phyloP scores from a whole-genome alignment of 2,797 vertebrate genomes.

The Acrossocheilus wenchowensis region DNA sequence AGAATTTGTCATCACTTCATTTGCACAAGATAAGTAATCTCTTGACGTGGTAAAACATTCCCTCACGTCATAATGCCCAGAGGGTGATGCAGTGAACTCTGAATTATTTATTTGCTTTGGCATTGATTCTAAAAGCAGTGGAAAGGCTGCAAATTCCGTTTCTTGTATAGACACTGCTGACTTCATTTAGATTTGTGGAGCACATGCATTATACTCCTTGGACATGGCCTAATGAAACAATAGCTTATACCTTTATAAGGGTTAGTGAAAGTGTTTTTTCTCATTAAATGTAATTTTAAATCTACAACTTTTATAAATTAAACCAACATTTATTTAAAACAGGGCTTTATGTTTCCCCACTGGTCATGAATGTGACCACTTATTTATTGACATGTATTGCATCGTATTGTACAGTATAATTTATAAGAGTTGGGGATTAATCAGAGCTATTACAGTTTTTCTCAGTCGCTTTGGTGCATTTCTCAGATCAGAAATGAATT shows the following conservation, averaged over 20 bases:
- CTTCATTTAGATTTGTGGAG: not conserved
- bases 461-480: too few relatives aligned
- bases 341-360: not conserved
- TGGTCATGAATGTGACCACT: not conserved
- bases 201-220: not conserved
- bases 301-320: not conserved
- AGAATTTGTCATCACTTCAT: not conserved
- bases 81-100: not conserved
- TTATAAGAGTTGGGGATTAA: not conserved
- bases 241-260: not conserved
- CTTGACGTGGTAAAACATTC: not conserved
- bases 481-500: too few relatives aligned
- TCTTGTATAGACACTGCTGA: not conserved
- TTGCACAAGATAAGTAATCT: not conserved
- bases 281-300: not conserved
- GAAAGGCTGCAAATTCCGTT: constrained; percentile 5
- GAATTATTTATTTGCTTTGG: constrained; percentile 19
- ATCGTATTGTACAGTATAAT: not conserved
- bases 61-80: not conserved
- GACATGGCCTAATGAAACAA: not conserved
- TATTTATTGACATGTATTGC: not conserved
- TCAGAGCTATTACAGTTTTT: not conserved
- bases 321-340: not conserved
- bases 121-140: constrained; percentile 23
- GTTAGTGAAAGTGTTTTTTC: not conserved